These are phyloP conservation scores for Oeneis ivallda DNA, from an alignment of 2,888 invertebrate genomes.

Conservation along the genomic window DNA sequence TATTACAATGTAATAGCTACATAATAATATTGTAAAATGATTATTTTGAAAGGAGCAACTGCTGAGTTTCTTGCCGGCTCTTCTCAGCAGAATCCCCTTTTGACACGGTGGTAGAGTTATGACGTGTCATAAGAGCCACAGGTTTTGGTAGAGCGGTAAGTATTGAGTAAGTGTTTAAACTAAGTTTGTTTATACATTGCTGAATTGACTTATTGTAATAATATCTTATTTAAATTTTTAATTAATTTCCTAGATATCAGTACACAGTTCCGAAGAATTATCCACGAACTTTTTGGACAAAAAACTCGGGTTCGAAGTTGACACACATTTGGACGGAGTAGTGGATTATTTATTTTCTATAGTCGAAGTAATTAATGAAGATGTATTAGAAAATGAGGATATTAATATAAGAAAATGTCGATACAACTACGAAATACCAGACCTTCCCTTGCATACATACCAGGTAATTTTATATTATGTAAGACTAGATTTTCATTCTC, in stretches of 20 bases:
- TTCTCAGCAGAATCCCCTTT: no score
- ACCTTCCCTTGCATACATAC: slow-evolving; percentile 51
- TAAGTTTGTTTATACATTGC: no score
- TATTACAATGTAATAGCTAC: no score
- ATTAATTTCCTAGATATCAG: slow-evolving; percentile 49
- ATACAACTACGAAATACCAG: slow-evolving; percentile 77
- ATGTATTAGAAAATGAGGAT: slow-evolving; percentile 58
- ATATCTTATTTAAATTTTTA: not conserved
- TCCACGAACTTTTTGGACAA: slow-evolving; percentile 54
- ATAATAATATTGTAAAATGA: no score
- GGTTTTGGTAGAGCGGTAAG: no score
- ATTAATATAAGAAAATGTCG: slow-evolving; percentile 80
- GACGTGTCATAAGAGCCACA: no score
- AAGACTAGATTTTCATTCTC: no score
- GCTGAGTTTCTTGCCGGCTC: no score
- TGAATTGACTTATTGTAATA: no score
- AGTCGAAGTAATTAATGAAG: slow-evolving; percentile 69
- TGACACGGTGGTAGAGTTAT: no score
- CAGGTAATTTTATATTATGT: slow-evolving; percentile 50
- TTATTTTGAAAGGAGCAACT: no score
- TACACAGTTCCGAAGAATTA: slow-evolving; percentile 64
- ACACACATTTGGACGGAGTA: slow-evolving; percentile 40
- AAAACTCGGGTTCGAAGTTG: slow-evolving; percentile 51
- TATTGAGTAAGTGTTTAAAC: no score
- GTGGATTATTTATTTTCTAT: slow-evolving; percentile 56